Evolutionary conservation across 2,888 invertebrate genomes (phyloP).

Genomic region (Anticlea derivata): DNA sequence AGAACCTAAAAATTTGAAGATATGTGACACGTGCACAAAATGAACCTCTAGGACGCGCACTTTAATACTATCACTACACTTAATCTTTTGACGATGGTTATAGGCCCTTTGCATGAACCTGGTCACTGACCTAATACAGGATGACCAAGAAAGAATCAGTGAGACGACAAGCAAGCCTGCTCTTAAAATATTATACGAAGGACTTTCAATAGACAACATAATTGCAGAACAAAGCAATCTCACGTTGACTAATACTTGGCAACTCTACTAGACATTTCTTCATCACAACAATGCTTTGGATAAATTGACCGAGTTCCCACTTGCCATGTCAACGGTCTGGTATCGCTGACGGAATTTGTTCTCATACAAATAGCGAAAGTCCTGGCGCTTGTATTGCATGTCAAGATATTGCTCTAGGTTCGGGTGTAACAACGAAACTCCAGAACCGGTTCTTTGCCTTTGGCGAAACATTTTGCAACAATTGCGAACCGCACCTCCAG

Average conservation of each 20-base stretch:
- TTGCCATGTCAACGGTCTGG: constrained; percentile 37
- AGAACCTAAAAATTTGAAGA: no score
- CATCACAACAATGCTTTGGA: constrained; percentile 48
- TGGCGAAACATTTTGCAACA: constrained; percentile 72
- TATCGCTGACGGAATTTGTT: constrained; percentile 38
- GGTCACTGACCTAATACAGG: no score
- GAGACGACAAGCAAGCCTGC: no score
- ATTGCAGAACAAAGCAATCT: constrained; percentile 14
- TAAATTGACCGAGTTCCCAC: constrained; percentile 59
- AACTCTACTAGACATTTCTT: constrained; percentile 51
- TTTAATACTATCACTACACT: no score
- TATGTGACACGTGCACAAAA: no score
- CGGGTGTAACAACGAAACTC: constrained; percentile 41
- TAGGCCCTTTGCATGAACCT: no score
- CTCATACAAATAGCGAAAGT: constrained; percentile 62
- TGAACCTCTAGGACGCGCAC: no score
- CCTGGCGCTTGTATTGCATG: constrained; percentile 43
- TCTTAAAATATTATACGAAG: constrained; percentile 2
- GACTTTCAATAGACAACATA: constrained; percentile 7
- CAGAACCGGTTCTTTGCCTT: constrained; percentile 67
- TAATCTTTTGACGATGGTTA: no score
- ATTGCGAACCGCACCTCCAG: constrained; percentile 33
- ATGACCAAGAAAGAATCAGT: no score
- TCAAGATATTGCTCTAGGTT: constrained; percentile 43
- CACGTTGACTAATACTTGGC: constrained; percentile 47